Evolutionary conservation across 2,113 vertebrate genomes (phyloP), one percentile per base, ranked within the genome.

Genomic region (Hoplias malabaricus): DNA sequence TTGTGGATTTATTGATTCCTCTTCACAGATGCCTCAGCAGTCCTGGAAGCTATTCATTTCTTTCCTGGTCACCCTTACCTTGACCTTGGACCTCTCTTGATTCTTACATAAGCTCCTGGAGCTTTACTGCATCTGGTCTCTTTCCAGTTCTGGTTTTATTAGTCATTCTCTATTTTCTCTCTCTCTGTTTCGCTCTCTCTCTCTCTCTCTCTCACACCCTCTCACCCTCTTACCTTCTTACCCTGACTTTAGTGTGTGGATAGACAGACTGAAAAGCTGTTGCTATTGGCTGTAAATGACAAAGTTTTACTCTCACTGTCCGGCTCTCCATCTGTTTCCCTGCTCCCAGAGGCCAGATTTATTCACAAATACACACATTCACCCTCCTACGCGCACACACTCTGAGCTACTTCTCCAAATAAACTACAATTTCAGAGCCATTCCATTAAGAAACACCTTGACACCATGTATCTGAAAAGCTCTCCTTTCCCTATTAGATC

Each of bases 1-100:
- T 72, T 48, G 71, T 29, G 2, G 14, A 63, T 78, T 65, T 78
- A 78, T 78, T 65, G 76, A 78, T 78, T 78, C 65, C 57, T 42
- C 57, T 71, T 72, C 46, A 48, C 48, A 23, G n/a, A 53, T 48
- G 43, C 43, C n/a, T n/a, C 43, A 5, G 43, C 48, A 53, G 1
- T 21, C 48, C 48, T 53, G 63, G 68, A 71, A 68, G 62, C 12
- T 23, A 54, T 71, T 36, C 33, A 19, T 78, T 53, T 65, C 57
- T 61, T 31, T 48, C 25, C 16, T 31, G 29, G 38, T 62, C 42
- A 63, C 42, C 65, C 27, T 78, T 25, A 78, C 43, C 57, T 63
- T 63, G 68, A 65, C 76, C 68, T 65, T 54, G 63, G 56, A 57
- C 40, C 29, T 14, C 31, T 53, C 25, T 78, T 71, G 43, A 54